Base-by-base conservation (phyloP, 2,888 invertebrate genomes). In the Mythimna lalbum region DNA sequence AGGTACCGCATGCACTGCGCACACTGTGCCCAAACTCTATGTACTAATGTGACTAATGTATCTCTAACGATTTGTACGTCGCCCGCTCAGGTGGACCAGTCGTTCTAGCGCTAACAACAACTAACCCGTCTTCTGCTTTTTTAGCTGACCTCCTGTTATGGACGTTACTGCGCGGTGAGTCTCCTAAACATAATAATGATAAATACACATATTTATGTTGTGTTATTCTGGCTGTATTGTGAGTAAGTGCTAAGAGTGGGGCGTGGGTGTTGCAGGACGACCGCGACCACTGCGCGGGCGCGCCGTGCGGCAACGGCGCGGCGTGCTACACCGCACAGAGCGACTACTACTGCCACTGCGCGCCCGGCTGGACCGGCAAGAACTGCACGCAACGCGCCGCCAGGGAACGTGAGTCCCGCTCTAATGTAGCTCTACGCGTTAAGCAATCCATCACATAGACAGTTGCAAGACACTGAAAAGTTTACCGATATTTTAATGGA, bases 301-400 rank as follows among this genome's bases (percentile, higher is more conserved):
- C 98, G 80, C 99, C 99, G 4, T 99, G 99, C 93, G 97, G 97
- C 73, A 98, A 99, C 93, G 98, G 98, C 27, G 98, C 98, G 23
- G 97, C 97, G 33, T 99, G 99, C 92, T 97, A 98, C 92, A 98
- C 98, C 87, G 98, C 98, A 12, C 98, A 98, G 87, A 97, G 98
- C 83, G 98, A 98, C 90, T 99, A 98, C 94, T 98, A 98, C 91
- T 99, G 99, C 93, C 98, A 98, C 93, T 99, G 99, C 94, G 97
- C 98, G n/a, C 97, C 97, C 79, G 98, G 97, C 87, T 98, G 98
- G 97, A 97, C 97, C 88, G 99, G 99, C 78, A 98, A 98, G 91
- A 98, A 98, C 93, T 99, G 99, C 95, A 96, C 96, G 83, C 94
- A 97, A 95, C 93, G 95, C 89, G 96, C 96, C 82, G 94, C 96